Conservation (phyloP, 1,140 invertebrate genomes). For the Bradynema listronoti region DNA sequence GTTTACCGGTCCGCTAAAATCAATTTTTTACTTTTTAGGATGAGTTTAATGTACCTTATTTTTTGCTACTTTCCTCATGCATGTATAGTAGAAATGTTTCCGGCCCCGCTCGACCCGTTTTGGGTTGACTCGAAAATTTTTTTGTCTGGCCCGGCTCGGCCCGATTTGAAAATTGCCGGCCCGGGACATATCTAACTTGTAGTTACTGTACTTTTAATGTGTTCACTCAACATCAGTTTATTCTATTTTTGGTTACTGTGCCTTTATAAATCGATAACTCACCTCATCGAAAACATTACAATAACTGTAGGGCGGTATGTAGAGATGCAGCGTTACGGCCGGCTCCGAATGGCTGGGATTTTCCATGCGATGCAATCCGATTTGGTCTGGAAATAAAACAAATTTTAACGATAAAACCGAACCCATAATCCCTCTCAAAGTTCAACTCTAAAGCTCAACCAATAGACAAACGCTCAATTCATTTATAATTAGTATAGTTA, state of each 20-base stretch:
- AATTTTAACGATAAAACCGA: neutral
- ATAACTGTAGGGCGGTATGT: constrained; percentile 82
- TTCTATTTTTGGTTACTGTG: neutral
- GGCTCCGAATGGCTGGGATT: constrained; percentile 80
- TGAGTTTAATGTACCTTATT: too few species aligned
- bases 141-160: too few species aligned
- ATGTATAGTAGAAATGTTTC: too few species aligned
- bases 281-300: constrained; percentile 77
- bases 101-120: too few species aligned
- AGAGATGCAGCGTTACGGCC: constrained; percentile 86
- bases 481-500: too few species aligned
- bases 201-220: too few species aligned
- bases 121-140: too few species aligned
- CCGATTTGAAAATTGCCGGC: too few species aligned
- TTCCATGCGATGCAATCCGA: constrained; percentile 90
- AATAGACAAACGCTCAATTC: neutral
- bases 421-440: neutral
- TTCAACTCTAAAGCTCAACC: neutral
- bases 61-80: too few species aligned
- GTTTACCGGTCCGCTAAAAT: constrained; percentile 42
- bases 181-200: too few species aligned
- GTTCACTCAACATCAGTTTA: neutral
- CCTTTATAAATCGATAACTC: too few species aligned
- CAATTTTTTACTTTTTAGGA: too few species aligned
- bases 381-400: constrained; percentile 67